Conservation (phyloP, 2,888 invertebrate species). For the Drosophila siamana region DNA sequence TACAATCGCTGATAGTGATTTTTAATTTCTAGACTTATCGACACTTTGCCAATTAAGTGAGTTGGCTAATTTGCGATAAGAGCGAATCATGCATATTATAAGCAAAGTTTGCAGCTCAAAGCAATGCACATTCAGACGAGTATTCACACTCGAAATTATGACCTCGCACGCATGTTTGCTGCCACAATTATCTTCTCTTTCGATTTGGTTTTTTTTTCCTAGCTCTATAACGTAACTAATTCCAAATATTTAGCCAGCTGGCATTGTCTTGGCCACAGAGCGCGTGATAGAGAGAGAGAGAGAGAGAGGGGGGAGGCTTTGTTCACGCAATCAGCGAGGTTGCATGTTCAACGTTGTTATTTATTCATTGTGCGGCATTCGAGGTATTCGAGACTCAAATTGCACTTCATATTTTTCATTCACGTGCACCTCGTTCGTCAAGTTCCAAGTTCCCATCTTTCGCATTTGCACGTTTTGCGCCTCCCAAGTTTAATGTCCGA, state of each 20-base stretch:
- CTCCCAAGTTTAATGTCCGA: constrained; percentile 73
- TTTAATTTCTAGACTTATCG: not conserved
- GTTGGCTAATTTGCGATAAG: not conserved
- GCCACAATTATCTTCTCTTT: constrained; percentile 45
- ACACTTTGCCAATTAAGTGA: not conserved
- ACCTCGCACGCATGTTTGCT: constrained; percentile 60
- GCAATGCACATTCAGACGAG: not conserved
- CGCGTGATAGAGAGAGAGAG: too few relatives aligned
- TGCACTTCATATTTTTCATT: constrained; percentile 57
- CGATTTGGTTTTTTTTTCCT: not conserved
- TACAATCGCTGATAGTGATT: not conserved
- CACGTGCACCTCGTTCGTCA: constrained; percentile 43
- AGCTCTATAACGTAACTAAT: constrained; percentile 59
- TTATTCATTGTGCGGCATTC: constrained; percentile 73
- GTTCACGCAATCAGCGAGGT: constrained; percentile 70
- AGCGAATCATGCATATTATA: not conserved
- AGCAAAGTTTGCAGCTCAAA: not conserved
- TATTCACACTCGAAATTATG: constrained; percentile 25
- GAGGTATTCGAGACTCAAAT: constrained; percentile 67
- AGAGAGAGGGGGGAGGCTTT: constrained; percentile 10
- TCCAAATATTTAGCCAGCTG: constrained; percentile 56
- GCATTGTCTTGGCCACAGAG: constrained; percentile 48
- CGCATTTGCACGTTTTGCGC: constrained; percentile 58
- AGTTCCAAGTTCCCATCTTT: constrained; percentile 65
- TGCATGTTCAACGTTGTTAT: constrained; percentile 68